Base-by-base conservation (phyloP, 2,113 vertebrate species). In the Apteryx mantelli region DNA sequence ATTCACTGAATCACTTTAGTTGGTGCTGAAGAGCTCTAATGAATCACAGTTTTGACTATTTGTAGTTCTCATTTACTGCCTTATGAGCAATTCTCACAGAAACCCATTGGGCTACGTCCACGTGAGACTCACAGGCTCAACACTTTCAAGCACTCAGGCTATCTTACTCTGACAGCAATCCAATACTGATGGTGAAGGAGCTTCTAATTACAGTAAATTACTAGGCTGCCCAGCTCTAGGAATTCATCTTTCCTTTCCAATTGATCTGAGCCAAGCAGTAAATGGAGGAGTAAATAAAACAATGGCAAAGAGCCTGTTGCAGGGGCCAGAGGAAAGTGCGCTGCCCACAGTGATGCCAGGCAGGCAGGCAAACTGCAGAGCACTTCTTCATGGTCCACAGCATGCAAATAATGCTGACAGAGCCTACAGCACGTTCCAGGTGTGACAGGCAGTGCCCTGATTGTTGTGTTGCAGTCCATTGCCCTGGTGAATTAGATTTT, bases 291-390 rank as follows among this genome's bases (percentile, higher is more conserved):
- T 20, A 74, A 48, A 44, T 16, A n/a, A 60, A 38, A 9, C 24
- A 19, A 5, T 5, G 18, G 16, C 36, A 76, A 36, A 61, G 20
- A 0, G 0, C 13, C 65, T 91, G 69, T 28, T 5, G 0, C 21
- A 63, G 21, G 21, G 30, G 6, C 30, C 12, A 18, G 44, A 13
- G 21, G 48, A 82, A 91, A 22, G 25, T 46, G 66, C 16, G 38
- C 19, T 46, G 42, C 66, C 40, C 42, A 22, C 42, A 30, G 42
- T 13, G 28, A 46, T 32, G 44, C 28, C 25, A 32, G 42, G 30
- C 34, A 58, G 30, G 30, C 30, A 58, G 17, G 65, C 26, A 82
- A 58, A 63, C 1, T 4, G 16, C 26, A 53, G 52, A 64, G 66
- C 7, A 7, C 20, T 60, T 55, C 52, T 53, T 30, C 32, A 3